Conservation (phyloP, 2,113 vertebrate species). For the Fukomys damarensis region DNA sequence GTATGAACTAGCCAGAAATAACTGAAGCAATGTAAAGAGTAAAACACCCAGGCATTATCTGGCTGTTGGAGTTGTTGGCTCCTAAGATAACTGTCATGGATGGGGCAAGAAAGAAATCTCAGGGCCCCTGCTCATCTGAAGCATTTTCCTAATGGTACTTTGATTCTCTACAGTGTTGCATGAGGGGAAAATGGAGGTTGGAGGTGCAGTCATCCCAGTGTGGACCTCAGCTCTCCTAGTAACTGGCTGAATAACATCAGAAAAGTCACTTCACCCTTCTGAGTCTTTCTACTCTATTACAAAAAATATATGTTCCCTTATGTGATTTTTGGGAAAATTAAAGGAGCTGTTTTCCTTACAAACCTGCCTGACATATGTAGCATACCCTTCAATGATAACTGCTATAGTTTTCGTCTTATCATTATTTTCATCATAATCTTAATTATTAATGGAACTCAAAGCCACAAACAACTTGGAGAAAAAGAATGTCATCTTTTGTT, state of each 20-base stretch:
- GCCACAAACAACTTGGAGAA: neutral
- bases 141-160: neutral
- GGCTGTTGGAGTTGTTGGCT: neutral
- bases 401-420: neutral
- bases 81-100: neutral
- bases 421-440: slow-evolving; percentile 5
- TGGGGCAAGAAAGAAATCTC: neutral
- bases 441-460: slow-evolving; percentile 32
- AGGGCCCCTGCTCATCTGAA: neutral
- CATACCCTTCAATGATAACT: neutral
- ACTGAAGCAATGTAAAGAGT: neutral
- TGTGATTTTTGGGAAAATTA: neutral
- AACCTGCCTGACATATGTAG: neutral
- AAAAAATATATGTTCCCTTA: neutral
- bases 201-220: fast-evolving
- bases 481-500: neutral
- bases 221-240: neutral
- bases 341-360: neutral
- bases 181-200: fast-evolving
- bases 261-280: neutral
- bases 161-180: fast-evolving
- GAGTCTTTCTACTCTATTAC: neutral
- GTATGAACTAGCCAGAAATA: neutral
- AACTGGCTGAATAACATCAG: neutral
- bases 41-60: neutral